These are phyloP conservation scores for Thripadectes ignobilis DNA, from an alignment of 2,797 vertebrate genomes.

Conservation along the genomic window DNA sequence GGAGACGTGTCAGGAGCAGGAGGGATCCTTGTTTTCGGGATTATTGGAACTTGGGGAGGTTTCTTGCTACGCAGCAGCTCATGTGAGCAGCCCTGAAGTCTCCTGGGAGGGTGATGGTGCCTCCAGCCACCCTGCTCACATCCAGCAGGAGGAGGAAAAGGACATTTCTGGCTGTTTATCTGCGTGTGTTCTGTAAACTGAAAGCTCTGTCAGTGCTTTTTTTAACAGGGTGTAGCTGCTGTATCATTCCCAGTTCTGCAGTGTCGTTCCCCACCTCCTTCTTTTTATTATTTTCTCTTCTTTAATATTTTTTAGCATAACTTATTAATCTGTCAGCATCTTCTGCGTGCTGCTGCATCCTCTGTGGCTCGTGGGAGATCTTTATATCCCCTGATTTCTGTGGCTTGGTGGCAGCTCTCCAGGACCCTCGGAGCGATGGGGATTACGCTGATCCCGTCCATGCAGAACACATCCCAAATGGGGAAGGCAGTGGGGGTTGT, in stretches of 20 bases:
- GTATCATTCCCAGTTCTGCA: neutral
- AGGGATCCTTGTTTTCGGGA: neutral
- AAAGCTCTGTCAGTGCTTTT: neutral
- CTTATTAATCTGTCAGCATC: neutral
- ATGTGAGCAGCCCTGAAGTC: neutral
- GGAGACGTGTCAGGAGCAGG: neutral
- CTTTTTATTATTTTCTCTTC: neutral
- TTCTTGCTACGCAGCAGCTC: neutral
- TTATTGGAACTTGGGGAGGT: neutral
- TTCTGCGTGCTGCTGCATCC: neutral
- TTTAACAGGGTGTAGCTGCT: neutral
- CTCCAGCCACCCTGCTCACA: neutral
- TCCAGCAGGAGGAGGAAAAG: neutral
- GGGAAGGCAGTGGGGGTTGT: neutral
- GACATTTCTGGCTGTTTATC: neutral
- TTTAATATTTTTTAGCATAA: neutral
- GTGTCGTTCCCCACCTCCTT: neutral
- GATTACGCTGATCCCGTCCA: neutral
- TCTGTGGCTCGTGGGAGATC: neutral
- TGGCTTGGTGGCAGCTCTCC: neutral
- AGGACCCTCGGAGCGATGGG: neutral
- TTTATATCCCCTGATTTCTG: neutral
- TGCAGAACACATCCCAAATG: neutral
- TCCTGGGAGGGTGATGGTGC: neutral
- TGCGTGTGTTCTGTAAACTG: neutral